phyloP scores from a whole-genome alignment of 2,888 invertebrate genomes.

The Dusona sp. region DNA sequence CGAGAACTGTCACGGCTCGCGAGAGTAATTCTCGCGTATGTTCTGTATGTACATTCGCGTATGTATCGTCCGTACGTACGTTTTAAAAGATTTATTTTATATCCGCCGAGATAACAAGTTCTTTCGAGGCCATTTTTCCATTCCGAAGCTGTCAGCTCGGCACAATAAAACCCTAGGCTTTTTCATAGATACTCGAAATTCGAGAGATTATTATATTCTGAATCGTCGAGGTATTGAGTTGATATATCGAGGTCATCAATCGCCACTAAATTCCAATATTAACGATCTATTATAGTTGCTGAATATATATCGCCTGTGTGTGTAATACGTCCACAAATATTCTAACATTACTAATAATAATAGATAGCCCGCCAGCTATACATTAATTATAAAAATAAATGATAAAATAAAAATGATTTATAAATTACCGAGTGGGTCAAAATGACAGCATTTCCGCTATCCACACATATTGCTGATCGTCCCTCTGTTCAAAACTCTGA shows the following conservation, averaged over 20 bases:
- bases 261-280: conserved; percentile 53
- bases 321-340: background rate
- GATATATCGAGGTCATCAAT: conserved; percentile 49
- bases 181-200: background rate
- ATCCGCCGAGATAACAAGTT: background rate
- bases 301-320: background rate
- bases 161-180: background rate
- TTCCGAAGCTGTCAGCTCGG: background rate
- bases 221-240: conserved; percentile 29
- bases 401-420: no score
- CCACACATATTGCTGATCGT: no score
- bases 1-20: conserved; percentile 4
- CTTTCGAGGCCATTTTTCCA: background rate
- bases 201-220: background rate
- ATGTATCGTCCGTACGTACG: background rate
- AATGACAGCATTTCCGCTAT: no score
- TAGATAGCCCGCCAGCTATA: background rate
- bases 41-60: background rate
- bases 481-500: no score
- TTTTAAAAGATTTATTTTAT: background rate
- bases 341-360: background rate
- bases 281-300: conserved; percentile 18
- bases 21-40: background rate
- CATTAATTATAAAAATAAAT: no score
- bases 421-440: no score